Conservation (phyloP, 2,797 vertebrate genomes). For the Nyctalus aviator region DNA sequence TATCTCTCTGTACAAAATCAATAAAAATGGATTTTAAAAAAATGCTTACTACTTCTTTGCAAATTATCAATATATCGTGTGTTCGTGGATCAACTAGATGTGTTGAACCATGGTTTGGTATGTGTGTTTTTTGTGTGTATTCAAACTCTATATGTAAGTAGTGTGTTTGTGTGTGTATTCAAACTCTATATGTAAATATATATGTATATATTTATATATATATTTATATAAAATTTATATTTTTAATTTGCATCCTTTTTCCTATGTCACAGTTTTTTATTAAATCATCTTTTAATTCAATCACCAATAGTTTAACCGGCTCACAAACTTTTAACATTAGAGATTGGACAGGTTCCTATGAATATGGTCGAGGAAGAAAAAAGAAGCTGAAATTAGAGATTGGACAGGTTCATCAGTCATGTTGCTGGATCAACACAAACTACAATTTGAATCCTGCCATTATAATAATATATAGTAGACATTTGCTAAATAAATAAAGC, state of each 20-base stretch:
- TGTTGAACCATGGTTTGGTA: background rate
- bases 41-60: background rate
- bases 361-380: too few relatives aligned
- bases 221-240: background rate
- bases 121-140: background rate
- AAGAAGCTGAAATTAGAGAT: too few relatives aligned
- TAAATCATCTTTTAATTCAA: conserved; percentile 55
- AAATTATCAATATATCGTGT: too few relatives aligned
- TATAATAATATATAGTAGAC: conserved; percentile 6
- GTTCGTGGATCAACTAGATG: background rate
- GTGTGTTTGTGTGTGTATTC: too few relatives aligned
- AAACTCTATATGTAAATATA: background rate
- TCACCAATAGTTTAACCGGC: background rate
- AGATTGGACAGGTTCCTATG: conserved; percentile 62
- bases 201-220: background rate
- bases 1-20: too few relatives aligned
- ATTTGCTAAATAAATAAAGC: background rate
- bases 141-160: background rate
- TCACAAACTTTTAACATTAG: conserved; percentile 61
- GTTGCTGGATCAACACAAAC: conserved; percentile 6
- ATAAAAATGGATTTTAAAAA: too few relatives aligned
- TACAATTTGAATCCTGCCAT: conserved; percentile 48
- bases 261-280: conserved; percentile 1
- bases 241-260: conserved; percentile 49
- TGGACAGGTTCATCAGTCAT: conserved; percentile 67